Percentiles rank a stretch among this genome's conserved stretches.
These are phyloP conservation scores for Eristalinus sepulchralis DNA, from an alignment of 2,888 invertebrate species.

Conservation along the genomic window DNA sequence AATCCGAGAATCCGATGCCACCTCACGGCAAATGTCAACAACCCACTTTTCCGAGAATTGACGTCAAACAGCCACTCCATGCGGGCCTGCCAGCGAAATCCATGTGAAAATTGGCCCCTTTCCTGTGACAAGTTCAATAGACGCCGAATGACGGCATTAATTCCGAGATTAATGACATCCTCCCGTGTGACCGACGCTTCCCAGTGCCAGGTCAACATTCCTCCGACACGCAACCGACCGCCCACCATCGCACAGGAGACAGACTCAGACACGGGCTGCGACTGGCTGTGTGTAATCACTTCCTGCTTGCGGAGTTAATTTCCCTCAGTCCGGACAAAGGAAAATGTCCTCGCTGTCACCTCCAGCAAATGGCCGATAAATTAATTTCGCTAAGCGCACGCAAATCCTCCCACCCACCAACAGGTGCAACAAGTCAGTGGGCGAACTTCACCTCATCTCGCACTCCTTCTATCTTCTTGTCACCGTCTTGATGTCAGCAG, in stretches of 20 bases:
- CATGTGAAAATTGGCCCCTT: slow-evolving; percentile 8
- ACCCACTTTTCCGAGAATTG: too few relatives aligned
- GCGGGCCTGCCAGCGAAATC: too few relatives aligned
- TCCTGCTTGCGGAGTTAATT: slow-evolving; percentile 42
- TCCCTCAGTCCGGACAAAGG: slow-evolving; percentile 25
- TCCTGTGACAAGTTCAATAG: slow-evolving; percentile 4
- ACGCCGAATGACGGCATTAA: slow-evolving; percentile 20
- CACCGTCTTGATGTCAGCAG: background rate
- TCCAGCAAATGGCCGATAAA: slow-evolving; percentile 45
- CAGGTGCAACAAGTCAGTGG: background rate
- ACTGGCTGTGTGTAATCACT: slow-evolving; percentile 32
- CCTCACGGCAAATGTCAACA: too few relatives aligned
- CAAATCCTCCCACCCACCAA: slow-evolving; percentile 31
- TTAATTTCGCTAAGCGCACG: slow-evolving; percentile 57
- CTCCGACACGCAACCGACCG: slow-evolving; percentile 26
- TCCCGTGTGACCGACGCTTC: background rate
- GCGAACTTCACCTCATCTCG: background rate
- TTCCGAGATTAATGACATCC: slow-evolving; percentile 12
- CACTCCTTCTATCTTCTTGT: background rate
- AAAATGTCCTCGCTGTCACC: slow-evolving; percentile 24
- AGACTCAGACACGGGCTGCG: slow-evolving; percentile 5
- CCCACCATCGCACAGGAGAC: background rate
- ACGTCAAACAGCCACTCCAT: too few relatives aligned
- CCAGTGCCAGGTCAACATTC: slow-evolving; percentile 13
- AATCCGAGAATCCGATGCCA: background rate